Evolutionary conservation across 2,797 vertebrate genomes (phyloP).

Genomic region (Allobates femoralis): DNA sequence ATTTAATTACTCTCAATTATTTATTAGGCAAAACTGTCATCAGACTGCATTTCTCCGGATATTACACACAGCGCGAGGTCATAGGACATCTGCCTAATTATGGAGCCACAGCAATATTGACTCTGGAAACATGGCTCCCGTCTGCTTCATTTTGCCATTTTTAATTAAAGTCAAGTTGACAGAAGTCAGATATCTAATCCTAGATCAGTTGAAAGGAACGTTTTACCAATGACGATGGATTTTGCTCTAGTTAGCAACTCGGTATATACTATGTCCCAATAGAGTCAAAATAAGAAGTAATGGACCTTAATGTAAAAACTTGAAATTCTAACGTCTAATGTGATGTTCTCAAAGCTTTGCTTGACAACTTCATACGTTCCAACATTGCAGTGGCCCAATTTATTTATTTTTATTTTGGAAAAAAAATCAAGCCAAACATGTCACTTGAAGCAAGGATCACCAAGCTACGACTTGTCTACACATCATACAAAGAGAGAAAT

Average conservation of each 20-base stretch:
- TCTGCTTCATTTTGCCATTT: neutral
- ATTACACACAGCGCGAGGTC: neutral
- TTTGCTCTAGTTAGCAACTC: neutral
- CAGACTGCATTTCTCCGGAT: neutral
- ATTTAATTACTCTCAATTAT: neutral
- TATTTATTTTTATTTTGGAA: too few relatives aligned
- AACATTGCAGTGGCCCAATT: too few relatives aligned
- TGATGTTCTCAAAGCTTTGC: neutral
- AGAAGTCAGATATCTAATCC: neutral
- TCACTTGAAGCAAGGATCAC: too few relatives aligned
- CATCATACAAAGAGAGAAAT: too few relatives aligned
- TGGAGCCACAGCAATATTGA: neutral
- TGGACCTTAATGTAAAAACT: neutral
- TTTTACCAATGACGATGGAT: neutral
- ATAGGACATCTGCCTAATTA: neutral
- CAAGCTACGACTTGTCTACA: too few relatives aligned
- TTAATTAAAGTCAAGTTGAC: constrained; percentile 13
- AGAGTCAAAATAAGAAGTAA: neutral
- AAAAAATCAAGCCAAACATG: too few relatives aligned
- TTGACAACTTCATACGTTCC: neutral
- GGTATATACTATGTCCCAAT: neutral
- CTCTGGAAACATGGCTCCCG: neutral
- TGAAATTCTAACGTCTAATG: neutral
- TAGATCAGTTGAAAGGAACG: constrained; percentile 3
- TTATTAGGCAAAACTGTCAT: neutral